Conservation (phyloP, 2,888 invertebrate genomes). For the Aquatica leii region DNA sequence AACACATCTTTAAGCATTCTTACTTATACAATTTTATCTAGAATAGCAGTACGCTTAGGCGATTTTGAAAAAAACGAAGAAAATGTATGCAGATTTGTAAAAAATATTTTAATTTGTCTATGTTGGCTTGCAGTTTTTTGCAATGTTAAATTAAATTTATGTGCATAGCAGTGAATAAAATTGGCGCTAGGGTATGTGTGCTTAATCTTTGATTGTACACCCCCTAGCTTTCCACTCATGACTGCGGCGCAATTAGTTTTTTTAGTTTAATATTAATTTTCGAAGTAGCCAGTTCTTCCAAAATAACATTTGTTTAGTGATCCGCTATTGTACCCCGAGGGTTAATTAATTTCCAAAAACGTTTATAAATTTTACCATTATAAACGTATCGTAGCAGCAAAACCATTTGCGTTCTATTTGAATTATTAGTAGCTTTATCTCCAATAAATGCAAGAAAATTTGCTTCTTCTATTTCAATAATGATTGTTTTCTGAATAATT, state of each 20-base stretch:
- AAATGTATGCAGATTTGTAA: too few species aligned
- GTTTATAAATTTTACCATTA: background rate
- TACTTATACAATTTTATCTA: background rate
- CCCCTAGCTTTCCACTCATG: too few species aligned
- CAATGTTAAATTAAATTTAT: too few species aligned
- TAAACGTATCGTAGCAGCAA: background rate
- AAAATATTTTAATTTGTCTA: background rate
- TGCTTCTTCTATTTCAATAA: background rate
- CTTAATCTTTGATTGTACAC: too few species aligned
- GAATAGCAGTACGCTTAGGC: background rate
- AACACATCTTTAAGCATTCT: background rate
- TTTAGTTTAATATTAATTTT: background rate
- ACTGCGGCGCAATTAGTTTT: background rate
- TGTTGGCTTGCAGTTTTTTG: too few species aligned
- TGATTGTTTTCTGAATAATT: background rate
- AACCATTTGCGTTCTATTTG: background rate
- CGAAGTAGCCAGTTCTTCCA: background rate
- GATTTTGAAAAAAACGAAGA: too few species aligned
- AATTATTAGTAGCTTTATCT: background rate
- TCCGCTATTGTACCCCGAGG: background rate
- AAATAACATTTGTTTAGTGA: background rate
- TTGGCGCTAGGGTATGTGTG: too few species aligned
- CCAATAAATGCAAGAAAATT: background rate
- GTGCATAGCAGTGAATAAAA: too few species aligned
- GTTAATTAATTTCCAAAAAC: conserved; percentile 2